Evolutionary conservation across 2,888 invertebrate species (phyloP).

Genomic region (Frankliniella fusca): DNA sequence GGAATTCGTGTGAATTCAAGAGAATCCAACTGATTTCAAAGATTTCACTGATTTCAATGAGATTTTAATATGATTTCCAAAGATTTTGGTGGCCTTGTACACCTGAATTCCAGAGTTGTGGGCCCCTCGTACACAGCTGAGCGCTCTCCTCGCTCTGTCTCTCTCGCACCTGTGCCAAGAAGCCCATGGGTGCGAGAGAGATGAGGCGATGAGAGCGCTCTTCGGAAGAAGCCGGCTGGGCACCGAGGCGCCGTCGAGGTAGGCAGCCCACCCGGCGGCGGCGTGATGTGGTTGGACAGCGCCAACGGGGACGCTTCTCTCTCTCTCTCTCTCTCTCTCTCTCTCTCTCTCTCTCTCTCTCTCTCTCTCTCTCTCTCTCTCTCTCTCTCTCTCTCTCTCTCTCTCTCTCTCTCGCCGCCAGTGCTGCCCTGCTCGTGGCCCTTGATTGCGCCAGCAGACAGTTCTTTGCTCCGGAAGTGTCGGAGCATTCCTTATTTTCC

Average conservation of each 20-base stretch:
- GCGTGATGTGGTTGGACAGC: neutral
- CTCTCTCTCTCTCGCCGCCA: neutral
- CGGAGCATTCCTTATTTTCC: neutral
- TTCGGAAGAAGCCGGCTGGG: neutral
- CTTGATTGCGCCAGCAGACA: neutral
- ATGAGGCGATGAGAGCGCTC: no score
- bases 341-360: neutral
- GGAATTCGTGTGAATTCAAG: no score
- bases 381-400: neutral
- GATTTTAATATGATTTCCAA: no score
- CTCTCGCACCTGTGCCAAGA: no score
- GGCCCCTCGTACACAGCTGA: no score
- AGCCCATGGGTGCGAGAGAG: no score
- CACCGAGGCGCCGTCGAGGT: neutral
- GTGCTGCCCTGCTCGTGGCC: neutral
- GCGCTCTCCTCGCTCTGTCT: no score
- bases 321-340: neutral
- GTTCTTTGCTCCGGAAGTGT: neutral
- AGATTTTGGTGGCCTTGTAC: no score
- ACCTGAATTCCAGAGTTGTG: no score
- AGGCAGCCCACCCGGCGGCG: neutral
- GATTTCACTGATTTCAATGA: no score
- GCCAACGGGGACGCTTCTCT: neutral
- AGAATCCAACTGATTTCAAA: no score
- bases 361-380: neutral